Evolutionary conservation across 2,888 invertebrate species (phyloP).

Genomic region (Drosophila subquinaria): DNA sequence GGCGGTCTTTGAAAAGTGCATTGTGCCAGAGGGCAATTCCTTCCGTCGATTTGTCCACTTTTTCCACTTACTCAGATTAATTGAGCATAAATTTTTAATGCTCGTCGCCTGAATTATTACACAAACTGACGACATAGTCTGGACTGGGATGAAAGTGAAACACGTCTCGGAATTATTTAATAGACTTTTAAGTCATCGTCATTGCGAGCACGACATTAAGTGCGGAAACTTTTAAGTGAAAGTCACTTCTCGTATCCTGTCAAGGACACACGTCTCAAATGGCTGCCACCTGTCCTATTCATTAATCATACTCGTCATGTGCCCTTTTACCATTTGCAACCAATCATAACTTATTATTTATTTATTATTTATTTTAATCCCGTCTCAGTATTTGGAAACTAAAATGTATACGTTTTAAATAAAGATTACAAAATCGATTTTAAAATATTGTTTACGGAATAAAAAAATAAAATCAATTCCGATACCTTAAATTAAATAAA

Average conservation of each 20-base stretch:
- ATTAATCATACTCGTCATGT: conserved; percentile 44
- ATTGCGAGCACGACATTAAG: conserved; percentile 11
- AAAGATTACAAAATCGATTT: no score
- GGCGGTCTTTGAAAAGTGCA: not conserved
- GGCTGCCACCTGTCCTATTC: conserved; percentile 40
- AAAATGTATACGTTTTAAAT: no score
- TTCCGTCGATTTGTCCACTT: conserved; percentile 28
- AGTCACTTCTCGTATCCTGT: conserved; percentile 8
- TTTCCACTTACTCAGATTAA: conserved; percentile 52
- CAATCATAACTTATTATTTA: not conserved
- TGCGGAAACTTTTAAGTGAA: conserved; percentile 4
- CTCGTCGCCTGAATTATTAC: conserved; percentile 33
- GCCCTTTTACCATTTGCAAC: not conserved
- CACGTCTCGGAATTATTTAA: conserved; percentile 50
- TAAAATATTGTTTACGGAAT: no score
- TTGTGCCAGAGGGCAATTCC: conserved; percentile 3
- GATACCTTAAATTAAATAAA: no score
- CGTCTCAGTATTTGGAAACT: not conserved
- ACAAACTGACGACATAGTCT: conserved; percentile 24
- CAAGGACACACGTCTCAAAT: conserved; percentile 24
- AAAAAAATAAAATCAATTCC: no score
- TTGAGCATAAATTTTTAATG: conserved; percentile 59
- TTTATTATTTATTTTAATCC: not conserved
- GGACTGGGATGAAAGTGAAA: conserved; percentile 14
- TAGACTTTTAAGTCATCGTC: conserved; percentile 52